These are phyloP conservation scores for Etheostoma spectabile DNA, from an alignment of 2,113 vertebrate genomes.

Conservation along the genomic window DNA sequence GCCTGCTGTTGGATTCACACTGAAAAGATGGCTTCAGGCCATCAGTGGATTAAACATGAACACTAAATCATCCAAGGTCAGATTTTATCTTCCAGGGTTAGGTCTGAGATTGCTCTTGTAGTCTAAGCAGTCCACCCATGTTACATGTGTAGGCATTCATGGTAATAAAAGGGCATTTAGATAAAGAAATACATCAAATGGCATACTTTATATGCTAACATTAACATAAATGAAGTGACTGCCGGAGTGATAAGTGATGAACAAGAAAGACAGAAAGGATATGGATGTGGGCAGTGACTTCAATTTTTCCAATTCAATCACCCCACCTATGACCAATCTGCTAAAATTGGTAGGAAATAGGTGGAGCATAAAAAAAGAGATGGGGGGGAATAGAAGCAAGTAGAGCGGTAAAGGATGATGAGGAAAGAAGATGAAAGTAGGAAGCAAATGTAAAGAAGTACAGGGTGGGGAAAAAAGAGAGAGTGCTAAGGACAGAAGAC, in stretches of 20 bases:
- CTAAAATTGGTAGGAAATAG: constrained; percentile 26
- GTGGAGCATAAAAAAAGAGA: constrained; percentile 12
- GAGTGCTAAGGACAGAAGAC: constrained; percentile 19
- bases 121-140: not conserved
- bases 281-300: not conserved
- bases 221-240: constrained; percentile 20
- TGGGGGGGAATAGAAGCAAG: constrained; percentile 1
- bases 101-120: constrained; percentile 11
- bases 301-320: constrained; percentile 26
- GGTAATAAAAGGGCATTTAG: not conserved
- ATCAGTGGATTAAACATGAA: constrained; percentile 63
- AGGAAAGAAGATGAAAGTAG: constrained; percentile 54
- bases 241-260: constrained; percentile 16
- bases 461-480: not conserved
- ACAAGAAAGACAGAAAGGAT: constrained; percentile 1
- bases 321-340: constrained; percentile 2
- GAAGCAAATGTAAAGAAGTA: constrained; percentile 23
- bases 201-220: constrained; percentile 1
- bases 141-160: not conserved
- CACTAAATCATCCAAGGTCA: constrained; percentile 52
- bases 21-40: constrained; percentile 51
- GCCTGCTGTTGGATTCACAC: constrained; percentile 46
- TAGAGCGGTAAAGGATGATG: constrained; percentile 9
- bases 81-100: constrained; percentile 37
- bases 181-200: constrained; percentile 10